A percentile compares a stretch with the other conserved stretches of the same genome.
Conservation (phyloP, 1,140 invertebrate species). For the Triops cancriformis region DNA sequence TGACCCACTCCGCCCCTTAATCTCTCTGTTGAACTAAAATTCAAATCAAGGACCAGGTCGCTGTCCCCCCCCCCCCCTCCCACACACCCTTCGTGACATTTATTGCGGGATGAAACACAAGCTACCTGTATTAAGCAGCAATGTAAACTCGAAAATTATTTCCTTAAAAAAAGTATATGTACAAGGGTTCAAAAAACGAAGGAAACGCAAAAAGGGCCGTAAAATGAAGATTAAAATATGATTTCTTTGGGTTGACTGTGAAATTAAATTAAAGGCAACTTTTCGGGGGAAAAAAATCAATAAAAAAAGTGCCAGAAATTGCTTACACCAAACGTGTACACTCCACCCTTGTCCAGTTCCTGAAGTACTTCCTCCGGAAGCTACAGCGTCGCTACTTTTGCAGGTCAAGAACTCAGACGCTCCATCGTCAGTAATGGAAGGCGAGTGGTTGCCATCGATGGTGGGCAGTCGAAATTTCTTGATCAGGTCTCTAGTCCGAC, state of each 20-base stretch:
- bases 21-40: not conserved
- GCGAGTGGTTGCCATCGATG: not conserved
- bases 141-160: too few relatives aligned
- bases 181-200: too few relatives aligned
- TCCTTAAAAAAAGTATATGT: too few relatives aligned
- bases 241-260: too few relatives aligned
- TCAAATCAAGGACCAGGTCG: not conserved
- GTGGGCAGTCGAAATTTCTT: conserved; percentile 52
- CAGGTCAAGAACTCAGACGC: not conserved
- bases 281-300: not conserved
- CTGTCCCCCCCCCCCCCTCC: too few relatives aligned
- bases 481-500: conserved; percentile 55
- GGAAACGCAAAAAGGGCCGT: too few relatives aligned
- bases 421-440: not conserved
- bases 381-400: conserved; percentile 10
- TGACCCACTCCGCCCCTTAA: conserved; percentile 6
- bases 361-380: not conserved
- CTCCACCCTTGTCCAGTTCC: conserved; percentile 46
- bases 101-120: too few relatives aligned
- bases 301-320: not conserved
- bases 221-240: too few relatives aligned
- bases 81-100: too few relatives aligned
- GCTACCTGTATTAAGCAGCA: too few relatives aligned
- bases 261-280: too few relatives aligned
- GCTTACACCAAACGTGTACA: conserved; percentile 60